Evolutionary conservation across 2,113 vertebrate genomes (phyloP), one percentile per base, ranked within the genome.

Genomic region (Mesitornis unicolor): DNA sequence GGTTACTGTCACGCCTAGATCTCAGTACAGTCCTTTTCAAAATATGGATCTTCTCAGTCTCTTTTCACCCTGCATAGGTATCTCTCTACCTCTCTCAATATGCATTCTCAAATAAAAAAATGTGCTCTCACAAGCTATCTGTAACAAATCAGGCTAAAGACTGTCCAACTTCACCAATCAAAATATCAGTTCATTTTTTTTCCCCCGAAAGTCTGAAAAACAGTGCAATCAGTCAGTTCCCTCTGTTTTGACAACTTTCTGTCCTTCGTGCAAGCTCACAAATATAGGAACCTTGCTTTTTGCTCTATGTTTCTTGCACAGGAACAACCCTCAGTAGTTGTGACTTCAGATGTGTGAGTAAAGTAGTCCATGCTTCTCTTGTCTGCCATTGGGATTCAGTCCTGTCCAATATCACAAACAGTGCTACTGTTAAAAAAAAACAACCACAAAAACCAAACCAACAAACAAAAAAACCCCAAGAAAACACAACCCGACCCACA

Each of bases 1-100:
- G 83, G 9, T 31, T 53, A 22, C 11, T 28, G 11, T 19, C 36
- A 22, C 15, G 25, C 14, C 7, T 25, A 18, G 2, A 42, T 29
- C 35, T 94, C 3, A 0, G 5, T 4, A 25, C 13, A 16, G 13
- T 24, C 5, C n/a, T 73, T 83, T 83, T 25, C 63, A 64, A 88
- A 90, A 75, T 33, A 20, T 4, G 2, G 0, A 0, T n/a, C 16
- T 65, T 69, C 18, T 53, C n/a, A 36, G 10, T 4, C 4, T 14
- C 29, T 75, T 89, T 28, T 36, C 45, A 65, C 13, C 13, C 21
- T 61, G 5, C 22, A 5, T n/a, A 26, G 2, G 3, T 33, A 19
- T 0, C 28, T 38, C 3, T 11, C 33, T 63, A n/a, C 6, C 47
- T 48, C 24, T n/a, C 24, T 69, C 31, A 42, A 11, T 24, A 57